These are phyloP conservation scores for Pristionchus fissidentatus DNA, from an alignment of 2,888 invertebrate species.

Conservation along the genomic window DNA sequence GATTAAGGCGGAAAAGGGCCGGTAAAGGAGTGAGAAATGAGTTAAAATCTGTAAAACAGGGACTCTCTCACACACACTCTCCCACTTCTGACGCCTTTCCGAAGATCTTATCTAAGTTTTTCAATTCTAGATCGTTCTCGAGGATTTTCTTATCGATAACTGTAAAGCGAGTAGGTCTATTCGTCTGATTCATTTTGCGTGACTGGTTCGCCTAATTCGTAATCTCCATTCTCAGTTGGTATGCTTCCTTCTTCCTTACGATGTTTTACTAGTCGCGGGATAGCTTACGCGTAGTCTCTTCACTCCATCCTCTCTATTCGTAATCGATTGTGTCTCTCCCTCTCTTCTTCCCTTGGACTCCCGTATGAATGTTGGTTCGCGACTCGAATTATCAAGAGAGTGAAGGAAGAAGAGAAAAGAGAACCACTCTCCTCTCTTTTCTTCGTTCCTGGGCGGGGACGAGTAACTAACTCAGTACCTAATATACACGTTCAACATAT, in stretches of 20 bases:
- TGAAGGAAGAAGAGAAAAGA: conserved; percentile 42
- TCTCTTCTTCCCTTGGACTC: conserved; percentile 35
- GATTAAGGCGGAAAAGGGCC: too few species aligned
- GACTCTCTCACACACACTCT: too few species aligned
- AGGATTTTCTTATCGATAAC: background rate
- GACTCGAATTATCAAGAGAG: conserved; percentile 48
- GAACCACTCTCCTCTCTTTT: conserved; percentile 45
- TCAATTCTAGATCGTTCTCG: background rate
- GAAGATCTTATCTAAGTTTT: background rate
- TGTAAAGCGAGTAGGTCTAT: too few species aligned
- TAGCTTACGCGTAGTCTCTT: conserved; percentile 25
- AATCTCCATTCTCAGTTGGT: conserved; percentile 2
- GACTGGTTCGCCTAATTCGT: background rate
- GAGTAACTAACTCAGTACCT: background rate
- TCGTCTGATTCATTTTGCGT: background rate
- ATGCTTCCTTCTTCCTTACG: background rate
- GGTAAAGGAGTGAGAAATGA: too few species aligned
- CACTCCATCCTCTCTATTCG: conserved; percentile 7
- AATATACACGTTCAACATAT: background rate
- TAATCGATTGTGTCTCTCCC: conserved; percentile 39
- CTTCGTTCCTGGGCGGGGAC: conserved; percentile 37
- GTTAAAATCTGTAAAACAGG: too few species aligned
- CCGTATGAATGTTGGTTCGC: conserved; percentile 48
- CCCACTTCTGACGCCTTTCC: background rate
- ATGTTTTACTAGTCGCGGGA: background rate